Percentiles rank a stretch among this genome's conserved stretches.
phyloP scores from a whole-genome alignment of 35 echinoderm and acorn worm genomes.

The Anneissia japonica region DNA sequence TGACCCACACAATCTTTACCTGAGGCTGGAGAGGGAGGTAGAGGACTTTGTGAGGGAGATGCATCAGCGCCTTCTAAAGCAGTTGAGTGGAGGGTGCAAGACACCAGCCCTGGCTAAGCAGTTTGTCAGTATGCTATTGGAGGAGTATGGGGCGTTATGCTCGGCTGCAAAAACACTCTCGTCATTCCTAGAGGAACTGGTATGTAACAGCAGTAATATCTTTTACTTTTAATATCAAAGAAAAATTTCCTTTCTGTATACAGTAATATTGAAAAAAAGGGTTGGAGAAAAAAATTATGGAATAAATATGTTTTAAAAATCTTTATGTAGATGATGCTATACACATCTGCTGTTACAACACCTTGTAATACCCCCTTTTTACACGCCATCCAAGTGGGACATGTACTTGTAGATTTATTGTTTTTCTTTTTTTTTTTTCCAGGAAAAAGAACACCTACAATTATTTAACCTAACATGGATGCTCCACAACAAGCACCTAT shows the following conservation, averaged over 20 bases:
- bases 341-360: too few relatives aligned
- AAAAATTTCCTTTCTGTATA: too few relatives aligned
- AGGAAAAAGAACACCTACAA: conserved; percentile 95
- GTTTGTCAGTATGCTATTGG: conserved; percentile 97
- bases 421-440: conserved; percentile 1
- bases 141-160: conserved; percentile 83
- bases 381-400: too few relatives aligned
- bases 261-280: too few relatives aligned
- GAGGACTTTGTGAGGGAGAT: conserved; percentile 94
- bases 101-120: conserved; percentile 74
- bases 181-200: conserved; percentile 78
- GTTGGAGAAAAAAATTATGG: too few relatives aligned
- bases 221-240: too few relatives aligned
- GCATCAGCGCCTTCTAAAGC: conserved; percentile 65
- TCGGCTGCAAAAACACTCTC: conserved; percentile 77
- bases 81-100: conserved; percentile 65
- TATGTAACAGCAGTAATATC: conserved; percentile 29
- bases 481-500: conserved; percentile 94
- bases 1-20: conserved; percentile 91
- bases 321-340: too few relatives aligned
- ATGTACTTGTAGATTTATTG: too few relatives aligned
- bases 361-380: too few relatives aligned
- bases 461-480: conserved; percentile 96
- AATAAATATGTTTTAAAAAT: too few relatives aligned
- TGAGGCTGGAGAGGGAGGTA: conserved; percentile 78